Evolutionary conservation across 92 coral and sea anemone species (phyloP), one percentile per base, ranked within the genome.

Genomic region (Umimayanthus chanpuru): DNA sequence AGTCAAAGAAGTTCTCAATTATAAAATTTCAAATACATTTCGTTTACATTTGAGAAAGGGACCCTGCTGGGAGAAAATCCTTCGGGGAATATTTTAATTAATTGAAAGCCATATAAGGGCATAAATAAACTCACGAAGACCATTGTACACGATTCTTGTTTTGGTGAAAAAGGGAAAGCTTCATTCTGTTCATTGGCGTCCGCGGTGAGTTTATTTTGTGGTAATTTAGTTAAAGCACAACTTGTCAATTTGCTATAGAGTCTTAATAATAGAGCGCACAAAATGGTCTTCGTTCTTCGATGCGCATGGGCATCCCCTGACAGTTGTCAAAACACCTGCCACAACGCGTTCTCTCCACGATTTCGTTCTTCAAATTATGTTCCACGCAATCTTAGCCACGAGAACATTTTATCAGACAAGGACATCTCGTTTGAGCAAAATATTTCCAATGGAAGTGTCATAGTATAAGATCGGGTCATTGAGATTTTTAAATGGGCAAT

Each of bases 11-110:
- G 50, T 36, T 38, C 23, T 75, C 30, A 43, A 40, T 75, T 75
- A 36, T 61, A 53, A 80, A 80, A 50, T 9, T 80, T 29, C 84
- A 28, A 56, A 50, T 56, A 61, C n/a, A 29, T 50, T 80, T 50
- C 79, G 79, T 75, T 75, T 75, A 75, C 30, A 3, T 32, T 73
- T 73, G 49, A 38, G 43, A 56, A 55, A 80, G 40, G 67, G 43
- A 11, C 71, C 84, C 84, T 50, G 84, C 84, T 80, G 84, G 23
- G 84, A 80, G 39, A 80, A 43, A 80, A 25, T 55, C 4, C 16
- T 36, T 39, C 11, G 44, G 44, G 4, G 12, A 75, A 75, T 38
- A 75, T 16, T 5, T 36, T 38, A 9, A 49, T 80, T 56, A 80
- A 28, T 36, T 9, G 30, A 61, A 80, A 56, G 0, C 84, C 72